These are phyloP conservation scores for Itoplectis maculator DNA, from an alignment of 2,888 invertebrate species.

Conservation along the genomic window DNA sequence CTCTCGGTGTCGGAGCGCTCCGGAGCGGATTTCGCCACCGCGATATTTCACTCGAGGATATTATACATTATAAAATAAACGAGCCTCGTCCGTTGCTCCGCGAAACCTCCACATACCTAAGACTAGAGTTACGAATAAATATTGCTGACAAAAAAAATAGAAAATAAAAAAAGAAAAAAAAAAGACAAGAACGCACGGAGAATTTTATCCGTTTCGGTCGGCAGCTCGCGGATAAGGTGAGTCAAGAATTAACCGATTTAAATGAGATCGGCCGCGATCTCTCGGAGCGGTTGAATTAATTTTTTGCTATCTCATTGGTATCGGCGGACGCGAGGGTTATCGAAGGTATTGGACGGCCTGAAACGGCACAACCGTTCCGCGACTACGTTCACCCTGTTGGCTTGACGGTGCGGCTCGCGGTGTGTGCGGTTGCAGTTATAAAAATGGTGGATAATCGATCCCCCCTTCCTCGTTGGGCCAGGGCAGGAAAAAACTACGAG, in stretches of 20 bases:
- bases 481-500: slow-evolving; percentile 37
- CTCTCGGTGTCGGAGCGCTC: slow-evolving; percentile 33
- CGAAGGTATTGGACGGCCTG: slow-evolving; percentile 42
- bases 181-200: slow-evolving; percentile 27
- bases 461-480: slow-evolving; percentile 47
- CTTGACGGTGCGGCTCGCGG: no score
- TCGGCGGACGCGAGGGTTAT: slow-evolving; percentile 46
- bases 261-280: slow-evolving; percentile 62
- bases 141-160: background rate
- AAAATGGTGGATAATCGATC: slow-evolving; percentile 63
- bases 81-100: slow-evolving; percentile 30
- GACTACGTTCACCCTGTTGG: slow-evolving; percentile 39
- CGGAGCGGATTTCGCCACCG: slow-evolving; percentile 58
- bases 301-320: slow-evolving; percentile 66
- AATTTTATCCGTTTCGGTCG: slow-evolving; percentile 57
- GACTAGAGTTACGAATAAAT: slow-evolving; percentile 18
- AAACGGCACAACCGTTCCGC: slow-evolving; percentile 1
- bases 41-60: slow-evolving; percentile 59
- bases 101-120: slow-evolving; percentile 8
- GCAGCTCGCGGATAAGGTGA: slow-evolving; percentile 35
- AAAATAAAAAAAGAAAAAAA: background rate
- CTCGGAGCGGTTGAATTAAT: slow-evolving; percentile 62
- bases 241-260: slow-evolving; percentile 64
- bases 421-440: slow-evolving; percentile 54
- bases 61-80: slow-evolving; percentile 56